Evolutionary conservation across 2,888 invertebrate genomes (phyloP), one percentile per base, ranked within the genome.

Genomic region (Alsophila aescularia): DNA sequence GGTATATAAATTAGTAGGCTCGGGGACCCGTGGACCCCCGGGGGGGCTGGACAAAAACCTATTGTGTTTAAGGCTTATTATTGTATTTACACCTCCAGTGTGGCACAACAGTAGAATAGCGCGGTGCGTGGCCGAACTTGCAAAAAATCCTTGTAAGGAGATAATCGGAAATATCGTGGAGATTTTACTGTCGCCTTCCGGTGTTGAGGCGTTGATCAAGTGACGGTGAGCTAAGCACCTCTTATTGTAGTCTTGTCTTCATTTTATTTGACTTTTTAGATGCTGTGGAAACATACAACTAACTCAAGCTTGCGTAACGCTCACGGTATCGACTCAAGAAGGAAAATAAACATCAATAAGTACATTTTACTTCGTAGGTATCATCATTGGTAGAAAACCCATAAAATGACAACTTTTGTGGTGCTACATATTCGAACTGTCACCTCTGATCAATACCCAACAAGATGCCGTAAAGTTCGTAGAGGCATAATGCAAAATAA

Each of bases 81-180:
- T 81, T 78, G 83, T 79, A 82, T 85, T 85, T 79, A 84, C 85
- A 85, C 87, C 82, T 83, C 74, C 60, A 61, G 62, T 67, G 73
- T 73, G 67, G 73, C 70, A 73, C 72, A 74, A 72, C 70, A 71
- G 35, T 16, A 41, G 34, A 54, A 49, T 39, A 39, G 41, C 21
- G 0, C 36, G 55, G 64, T 67, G 69, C 68, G 67, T 70, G 68
- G 63, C 65, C 59, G 54, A 64, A 64, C 61, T 69, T 24, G 70
- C 69, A 55, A 72, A 76, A 79, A 73, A 67, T 53, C 24, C 36
- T 62, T 66, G 64, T 65, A 70, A 64, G 62, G 39, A 66, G 64
- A 75, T 72, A 65, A 69, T 73, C 69, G 62, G 61, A 69, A 70
- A 60, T 69, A 65, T 67, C 70, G 53, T 59, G 41, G 64, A 55